Evolutionary conservation across 64 coral and sea anemone genomes (phyloP).

Genomic region (Hydrozoanthus tunicans): DNA sequence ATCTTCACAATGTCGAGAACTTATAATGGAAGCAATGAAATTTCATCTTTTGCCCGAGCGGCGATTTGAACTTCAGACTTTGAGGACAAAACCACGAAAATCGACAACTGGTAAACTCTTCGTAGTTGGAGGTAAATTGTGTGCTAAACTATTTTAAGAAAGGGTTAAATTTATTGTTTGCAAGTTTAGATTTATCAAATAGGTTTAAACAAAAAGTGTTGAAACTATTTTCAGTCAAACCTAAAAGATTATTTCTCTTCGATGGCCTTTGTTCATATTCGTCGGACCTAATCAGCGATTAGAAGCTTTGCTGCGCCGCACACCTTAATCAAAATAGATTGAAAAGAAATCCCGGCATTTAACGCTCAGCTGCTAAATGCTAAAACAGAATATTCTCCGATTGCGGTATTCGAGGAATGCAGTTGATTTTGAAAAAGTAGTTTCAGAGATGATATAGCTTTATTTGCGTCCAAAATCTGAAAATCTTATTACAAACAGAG

Average conservation of each 20-base stretch:
- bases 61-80: constrained; percentile 74
- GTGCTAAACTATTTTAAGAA: background rate
- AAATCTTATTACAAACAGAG: background rate
- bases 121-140: constrained; percentile 87
- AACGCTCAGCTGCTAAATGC: too few relatives aligned
- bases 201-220: background rate
- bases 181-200: background rate
- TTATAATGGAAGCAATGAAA: constrained; percentile 97
- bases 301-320: background rate
- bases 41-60: constrained; percentile 93
- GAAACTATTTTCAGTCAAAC: background rate
- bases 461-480: background rate
- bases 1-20: constrained; percentile 70
- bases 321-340: background rate
- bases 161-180: background rate
- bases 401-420: background rate
- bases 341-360: too few relatives aligned
- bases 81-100: constrained; percentile 85
- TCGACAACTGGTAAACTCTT: constrained; percentile 91
- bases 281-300: background rate
- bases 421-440: background rate
- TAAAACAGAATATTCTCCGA: background rate
- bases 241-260: background rate
- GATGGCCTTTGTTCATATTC: background rate
- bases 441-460: background rate